Percentiles rank a stretch among this genome's conserved stretches.
Conservation (phyloP, 1,140 invertebrate species). For the Nephila pilipes region DNA sequence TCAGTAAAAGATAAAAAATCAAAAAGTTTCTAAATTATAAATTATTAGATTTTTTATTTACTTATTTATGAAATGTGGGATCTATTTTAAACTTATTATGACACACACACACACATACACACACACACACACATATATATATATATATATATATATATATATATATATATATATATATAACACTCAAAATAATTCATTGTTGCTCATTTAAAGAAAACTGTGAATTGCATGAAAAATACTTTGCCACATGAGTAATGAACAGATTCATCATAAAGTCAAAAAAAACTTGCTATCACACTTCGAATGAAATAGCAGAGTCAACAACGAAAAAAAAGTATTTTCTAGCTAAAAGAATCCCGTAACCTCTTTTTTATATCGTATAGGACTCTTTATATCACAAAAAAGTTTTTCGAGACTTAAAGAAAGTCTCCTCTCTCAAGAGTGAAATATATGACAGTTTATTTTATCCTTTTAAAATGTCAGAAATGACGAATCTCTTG, state of each 20-base stretch:
- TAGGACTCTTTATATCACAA: background rate
- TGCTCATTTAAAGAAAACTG: background rate
- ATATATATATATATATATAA: background rate
- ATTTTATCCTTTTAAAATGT: constrained; percentile 38
- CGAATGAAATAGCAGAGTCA: background rate
- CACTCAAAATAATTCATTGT: background rate
- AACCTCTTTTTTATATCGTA: background rate
- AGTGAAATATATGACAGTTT: constrained; percentile 23
- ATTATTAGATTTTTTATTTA: no score
- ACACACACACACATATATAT: no score
- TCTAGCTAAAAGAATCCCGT: background rate
- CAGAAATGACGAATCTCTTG: constrained; percentile 38
- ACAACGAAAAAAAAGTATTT: background rate
- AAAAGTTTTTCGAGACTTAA: background rate
- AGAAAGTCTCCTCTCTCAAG: constrained; percentile 1
- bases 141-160: no score
- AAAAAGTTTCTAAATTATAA: no score
- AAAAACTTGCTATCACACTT: background rate
- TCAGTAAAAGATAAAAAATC: background rate
- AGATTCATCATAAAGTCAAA: background rate
- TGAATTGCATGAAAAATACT: background rate
- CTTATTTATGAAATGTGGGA: no score
- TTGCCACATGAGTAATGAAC: background rate
- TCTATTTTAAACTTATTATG: no score
- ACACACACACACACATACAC: no score